These are phyloP conservation scores for Polypedilum vanderplanki DNA, from an alignment of 1,140 invertebrate genomes.

Conservation along the genomic window DNA sequence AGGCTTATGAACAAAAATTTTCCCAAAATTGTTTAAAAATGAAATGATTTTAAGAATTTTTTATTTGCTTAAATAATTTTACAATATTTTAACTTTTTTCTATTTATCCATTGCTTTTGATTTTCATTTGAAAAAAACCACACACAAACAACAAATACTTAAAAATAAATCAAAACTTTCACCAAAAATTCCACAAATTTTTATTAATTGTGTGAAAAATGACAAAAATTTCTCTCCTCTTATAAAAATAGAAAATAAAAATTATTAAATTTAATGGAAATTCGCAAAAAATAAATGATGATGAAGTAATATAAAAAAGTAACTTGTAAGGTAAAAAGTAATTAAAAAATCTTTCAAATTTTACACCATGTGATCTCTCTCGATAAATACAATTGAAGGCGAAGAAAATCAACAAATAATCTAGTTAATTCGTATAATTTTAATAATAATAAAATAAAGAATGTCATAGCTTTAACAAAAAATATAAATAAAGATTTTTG, in stretches of 20 bases:
- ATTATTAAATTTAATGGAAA: neutral
- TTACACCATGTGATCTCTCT: conserved; percentile 16
- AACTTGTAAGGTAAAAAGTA: neutral
- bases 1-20: too few relatives aligned
- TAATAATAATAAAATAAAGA: conserved; percentile 4
- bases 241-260: neutral
- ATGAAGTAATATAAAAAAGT: neutral
- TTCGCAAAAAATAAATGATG: neutral
- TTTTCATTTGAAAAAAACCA: too few relatives aligned
- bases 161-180: too few relatives aligned
- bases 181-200: too few relatives aligned
- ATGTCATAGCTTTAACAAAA: conserved; percentile 7
- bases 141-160: too few relatives aligned
- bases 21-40: too few relatives aligned
- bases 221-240: neutral
- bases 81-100: too few relatives aligned
- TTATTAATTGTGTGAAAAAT: too few relatives aligned
- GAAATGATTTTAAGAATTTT: too few relatives aligned
- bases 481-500: neutral
- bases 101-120: too few relatives aligned
- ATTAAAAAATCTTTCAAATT: conserved; percentile 12
- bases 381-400: neutral
- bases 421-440: conserved; percentile 16
- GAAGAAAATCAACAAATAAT: conserved; percentile 3
- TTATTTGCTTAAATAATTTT: too few relatives aligned